Conservation (phyloP, 2,113 vertebrate genomes). For the Takifugu flavidus region DNA sequence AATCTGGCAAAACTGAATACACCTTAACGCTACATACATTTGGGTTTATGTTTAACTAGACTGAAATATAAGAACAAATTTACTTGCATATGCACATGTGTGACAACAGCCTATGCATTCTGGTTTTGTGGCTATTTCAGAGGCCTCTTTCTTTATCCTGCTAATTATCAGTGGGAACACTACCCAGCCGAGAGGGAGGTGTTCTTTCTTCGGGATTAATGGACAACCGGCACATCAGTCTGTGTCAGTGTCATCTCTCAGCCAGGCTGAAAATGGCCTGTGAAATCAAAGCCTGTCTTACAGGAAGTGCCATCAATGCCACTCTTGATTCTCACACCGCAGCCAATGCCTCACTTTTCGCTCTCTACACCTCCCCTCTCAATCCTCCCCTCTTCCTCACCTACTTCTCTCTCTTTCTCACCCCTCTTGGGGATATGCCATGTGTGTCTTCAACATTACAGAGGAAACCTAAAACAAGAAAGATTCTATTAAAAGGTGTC, state of each 20-base stretch:
- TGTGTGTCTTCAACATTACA: conserved; percentile 55
- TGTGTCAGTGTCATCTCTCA: conserved; percentile 67
- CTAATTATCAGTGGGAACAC: conserved; percentile 36
- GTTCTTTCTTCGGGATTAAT: conserved; percentile 78
- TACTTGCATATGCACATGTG: background rate
- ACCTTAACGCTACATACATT: conserved; percentile 5
- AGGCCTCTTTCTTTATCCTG: conserved; percentile 39
- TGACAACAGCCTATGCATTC: background rate
- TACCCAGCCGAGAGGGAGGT: conserved; percentile 44
- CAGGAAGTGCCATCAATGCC: conserved; percentile 72
- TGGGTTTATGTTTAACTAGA: background rate
- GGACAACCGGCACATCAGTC: conserved; percentile 58
- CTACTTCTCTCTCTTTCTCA: background rate
- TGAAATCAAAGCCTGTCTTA: conserved; percentile 73
- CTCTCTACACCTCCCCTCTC: conserved; percentile 13
- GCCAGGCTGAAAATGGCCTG: conserved; percentile 62
- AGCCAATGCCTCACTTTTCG: conserved; percentile 42
- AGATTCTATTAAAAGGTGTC: conserved; percentile 77
- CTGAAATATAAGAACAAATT: conserved; percentile 1
- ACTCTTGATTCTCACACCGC: conserved; percentile 50
- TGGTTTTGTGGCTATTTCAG: conserved; percentile 18
- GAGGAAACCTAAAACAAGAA: conserved; percentile 70
- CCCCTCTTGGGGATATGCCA: conserved; percentile 32
- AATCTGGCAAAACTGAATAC: conserved; percentile 15
- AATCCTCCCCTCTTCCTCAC: conserved; percentile 1